Conservation (phyloP, 2,113 vertebrate species). For the Lophotis ruficrista region DNA sequence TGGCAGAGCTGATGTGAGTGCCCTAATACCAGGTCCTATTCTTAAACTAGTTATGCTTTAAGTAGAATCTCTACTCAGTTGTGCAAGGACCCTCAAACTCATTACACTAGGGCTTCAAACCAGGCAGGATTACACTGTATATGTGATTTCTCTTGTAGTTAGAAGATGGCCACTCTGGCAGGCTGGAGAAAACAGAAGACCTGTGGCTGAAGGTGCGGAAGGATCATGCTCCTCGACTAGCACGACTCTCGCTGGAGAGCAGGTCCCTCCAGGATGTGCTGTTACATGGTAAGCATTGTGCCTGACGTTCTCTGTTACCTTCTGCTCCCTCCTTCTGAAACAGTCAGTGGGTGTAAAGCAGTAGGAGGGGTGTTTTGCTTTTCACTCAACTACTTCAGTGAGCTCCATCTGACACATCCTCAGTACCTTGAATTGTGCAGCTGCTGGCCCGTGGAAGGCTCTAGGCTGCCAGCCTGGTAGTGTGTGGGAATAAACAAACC, state of each 20-base stretch:
- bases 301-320: background rate
- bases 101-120: background rate
- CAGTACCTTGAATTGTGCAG: background rate
- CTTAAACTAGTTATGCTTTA: background rate
- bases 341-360: background rate
- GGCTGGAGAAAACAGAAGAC: slow-evolving; percentile 95
- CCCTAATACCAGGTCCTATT: fast-evolving
- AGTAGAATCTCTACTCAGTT: background rate
- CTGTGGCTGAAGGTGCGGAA: slow-evolving; percentile 96
- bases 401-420: background rate
- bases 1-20: background rate
- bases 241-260: slow-evolving; percentile 94
- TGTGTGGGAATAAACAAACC: fast-evolving
- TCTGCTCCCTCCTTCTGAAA: background rate
- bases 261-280: slow-evolving; percentile 92
- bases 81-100: background rate
- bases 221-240: slow-evolving; percentile 94
- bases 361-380: background rate
- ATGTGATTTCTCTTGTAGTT: slow-evolving; percentile 69
- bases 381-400: background rate
- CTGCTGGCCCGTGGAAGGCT: background rate
- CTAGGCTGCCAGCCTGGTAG: background rate
- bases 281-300: slow-evolving; percentile 83
- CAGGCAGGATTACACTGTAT: background rate
- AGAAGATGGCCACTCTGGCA: slow-evolving; percentile 94